Conservation (phyloP, 2,113 vertebrate genomes). For the Nesogale talazaci region DNA sequence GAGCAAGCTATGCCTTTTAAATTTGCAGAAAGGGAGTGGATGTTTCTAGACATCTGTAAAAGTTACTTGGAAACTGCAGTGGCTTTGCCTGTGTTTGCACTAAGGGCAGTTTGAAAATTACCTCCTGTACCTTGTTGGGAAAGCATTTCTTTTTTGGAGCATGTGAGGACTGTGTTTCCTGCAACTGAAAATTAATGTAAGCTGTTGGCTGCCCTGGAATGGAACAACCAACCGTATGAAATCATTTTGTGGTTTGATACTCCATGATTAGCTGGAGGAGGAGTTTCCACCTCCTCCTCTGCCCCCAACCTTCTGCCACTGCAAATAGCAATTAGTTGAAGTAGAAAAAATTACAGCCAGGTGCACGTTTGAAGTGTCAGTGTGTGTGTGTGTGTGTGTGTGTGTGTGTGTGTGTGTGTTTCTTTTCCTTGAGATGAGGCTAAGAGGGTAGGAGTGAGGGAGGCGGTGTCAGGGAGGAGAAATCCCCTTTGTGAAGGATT, state of each 20-base stretch:
- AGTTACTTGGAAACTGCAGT: slow-evolving; percentile 69
- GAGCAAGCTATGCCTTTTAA: slow-evolving; percentile 9
- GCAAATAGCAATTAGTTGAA: slow-evolving; percentile 85
- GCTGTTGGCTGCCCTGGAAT: slow-evolving; percentile 67
- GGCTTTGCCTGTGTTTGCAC: slow-evolving; percentile 61
- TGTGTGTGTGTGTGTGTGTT: slow-evolving; percentile 26
- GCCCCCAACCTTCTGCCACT: slow-evolving; percentile 32
- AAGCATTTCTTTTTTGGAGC: slow-evolving; percentile 60
- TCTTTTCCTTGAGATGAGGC: slow-evolving; percentile 37
- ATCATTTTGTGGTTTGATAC: slow-evolving; percentile 79
- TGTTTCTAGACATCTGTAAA: slow-evolving; percentile 67
- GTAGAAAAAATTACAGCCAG: slow-evolving; percentile 83
- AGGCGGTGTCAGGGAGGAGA: slow-evolving; percentile 60
- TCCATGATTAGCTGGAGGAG: slow-evolving; percentile 61
- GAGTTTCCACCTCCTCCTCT: slow-evolving; percentile 31
- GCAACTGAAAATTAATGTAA: slow-evolving; percentile 76
- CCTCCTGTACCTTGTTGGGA: slow-evolving; percentile 68
- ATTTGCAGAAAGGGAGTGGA: slow-evolving; percentile 33
- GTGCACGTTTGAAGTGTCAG: slow-evolving; percentile 82
- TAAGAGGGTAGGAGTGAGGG: background rate
- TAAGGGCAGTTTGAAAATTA: slow-evolving; percentile 77
- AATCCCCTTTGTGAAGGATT: slow-evolving; percentile 78
- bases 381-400: slow-evolving; percentile 34
- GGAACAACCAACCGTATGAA: slow-evolving; percentile 67
- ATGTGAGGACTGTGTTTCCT: slow-evolving; percentile 66